phyloP scores from a whole-genome alignment of 1,140 invertebrate genomes.

The Pissodes strobi region DNA sequence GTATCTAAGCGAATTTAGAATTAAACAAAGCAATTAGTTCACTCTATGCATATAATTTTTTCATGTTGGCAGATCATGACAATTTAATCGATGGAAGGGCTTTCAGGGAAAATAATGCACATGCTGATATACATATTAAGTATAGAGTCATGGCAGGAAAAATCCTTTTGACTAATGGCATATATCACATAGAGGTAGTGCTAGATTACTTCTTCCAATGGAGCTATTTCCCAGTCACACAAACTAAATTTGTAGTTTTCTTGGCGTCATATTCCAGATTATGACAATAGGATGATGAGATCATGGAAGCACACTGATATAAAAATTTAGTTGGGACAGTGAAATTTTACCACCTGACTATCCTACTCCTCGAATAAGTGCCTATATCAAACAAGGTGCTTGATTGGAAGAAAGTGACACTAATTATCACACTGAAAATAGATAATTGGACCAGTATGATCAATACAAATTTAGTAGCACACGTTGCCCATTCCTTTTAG shows the following conservation, averaged over 20 bases:
- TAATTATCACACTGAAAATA: constrained; percentile 49
- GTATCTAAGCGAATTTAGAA: too few relatives aligned
- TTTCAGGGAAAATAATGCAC: constrained; percentile 81
- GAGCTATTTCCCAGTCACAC: too few relatives aligned
- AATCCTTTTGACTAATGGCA: constrained; percentile 81
- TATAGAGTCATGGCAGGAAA: constrained; percentile 85
- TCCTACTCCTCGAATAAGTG: constrained; percentile 71
- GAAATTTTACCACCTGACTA: constrained; percentile 54
- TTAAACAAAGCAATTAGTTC: too few relatives aligned
- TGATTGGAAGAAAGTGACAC: constrained; percentile 58
- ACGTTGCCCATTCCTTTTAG: constrained; percentile 87
- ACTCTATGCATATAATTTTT: too few relatives aligned
- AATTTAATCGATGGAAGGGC: constrained; percentile 86
- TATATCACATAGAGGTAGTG: constrained; percentile 84
- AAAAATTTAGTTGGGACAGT: constrained; percentile 77
- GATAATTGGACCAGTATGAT: constrained; percentile 81
- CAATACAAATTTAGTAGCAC: constrained; percentile 85
- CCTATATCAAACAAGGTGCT: constrained; percentile 81
- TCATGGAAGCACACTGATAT: constrained; percentile 89
- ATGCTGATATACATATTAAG: constrained; percentile 85
- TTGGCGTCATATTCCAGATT: constrained; percentile 82
- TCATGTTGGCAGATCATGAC: constrained; percentile 55
- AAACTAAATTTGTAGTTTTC: constrained; percentile 68
- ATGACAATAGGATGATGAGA: constrained; percentile 86
- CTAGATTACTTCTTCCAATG: too few relatives aligned